Evolutionary conservation across 2,888 invertebrate genomes (phyloP).

Genomic region (Lycia hirtaria): DNA sequence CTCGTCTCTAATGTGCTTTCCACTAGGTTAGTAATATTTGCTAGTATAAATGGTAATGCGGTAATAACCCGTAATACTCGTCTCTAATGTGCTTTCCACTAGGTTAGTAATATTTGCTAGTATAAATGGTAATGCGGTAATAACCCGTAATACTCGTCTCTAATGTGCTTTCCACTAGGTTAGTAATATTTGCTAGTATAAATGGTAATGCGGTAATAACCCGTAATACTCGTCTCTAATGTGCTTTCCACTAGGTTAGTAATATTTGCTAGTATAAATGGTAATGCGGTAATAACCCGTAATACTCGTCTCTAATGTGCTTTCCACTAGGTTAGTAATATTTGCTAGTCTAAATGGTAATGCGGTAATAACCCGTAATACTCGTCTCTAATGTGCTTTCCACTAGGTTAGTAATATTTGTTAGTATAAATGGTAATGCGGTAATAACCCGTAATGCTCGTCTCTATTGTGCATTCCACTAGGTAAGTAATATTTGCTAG

Average conservation of each 20-base stretch:
- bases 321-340: neutral
- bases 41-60: too few species aligned
- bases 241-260: neutral
- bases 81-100: neutral
- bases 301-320: neutral
- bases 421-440: too few species aligned
- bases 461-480: constrained; percentile 77
- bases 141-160: neutral
- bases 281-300: too few species aligned
- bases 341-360: too few species aligned
- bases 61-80: neutral
- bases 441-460: constrained; percentile 68
- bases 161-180: neutral
- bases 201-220: too few species aligned
- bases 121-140: too few species aligned
- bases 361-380: too few species aligned
- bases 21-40: neutral
- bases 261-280: too few species aligned
- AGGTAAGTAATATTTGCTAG: constrained; percentile 58
- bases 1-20: neutral
- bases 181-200: neutral
- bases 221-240: neutral
- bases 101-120: neutral
- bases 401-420: neutral
- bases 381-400: neutral